phyloP scores from a whole-genome alignment of 2,797 vertebrate genomes.

The Clarias laeviceps region DNA sequence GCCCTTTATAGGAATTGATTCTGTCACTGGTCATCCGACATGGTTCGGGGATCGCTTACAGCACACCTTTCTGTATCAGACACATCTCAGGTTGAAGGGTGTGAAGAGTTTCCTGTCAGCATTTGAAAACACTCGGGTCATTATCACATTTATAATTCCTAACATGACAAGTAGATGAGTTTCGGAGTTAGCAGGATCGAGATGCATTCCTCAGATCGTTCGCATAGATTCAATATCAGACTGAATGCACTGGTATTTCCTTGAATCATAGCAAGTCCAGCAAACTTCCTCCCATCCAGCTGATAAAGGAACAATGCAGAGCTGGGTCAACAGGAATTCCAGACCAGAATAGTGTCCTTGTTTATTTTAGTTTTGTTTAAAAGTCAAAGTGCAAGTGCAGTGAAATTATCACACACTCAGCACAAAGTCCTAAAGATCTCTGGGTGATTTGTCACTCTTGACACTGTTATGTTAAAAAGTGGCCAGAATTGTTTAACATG shows the following conservation, averaged over 20 bases:
- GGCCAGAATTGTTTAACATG: no score
- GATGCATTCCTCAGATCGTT: not conserved
- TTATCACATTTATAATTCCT: not conserved
- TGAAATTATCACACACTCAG: not conserved
- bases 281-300: no score
- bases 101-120: not conserved
- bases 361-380: not conserved
- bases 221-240: not conserved
- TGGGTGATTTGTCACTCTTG: no score
- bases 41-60: not conserved
- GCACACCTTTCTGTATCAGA: not conserved
- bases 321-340: not conserved
- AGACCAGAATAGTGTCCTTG: not conserved
- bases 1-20: constrained; percentile 14
- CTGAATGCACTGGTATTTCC: not conserved
- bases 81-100: not conserved
- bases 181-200: not conserved
- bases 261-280: not conserved
- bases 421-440: no score
- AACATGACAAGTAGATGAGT: not conserved
- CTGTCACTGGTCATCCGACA: not conserved
- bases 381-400: not conserved
- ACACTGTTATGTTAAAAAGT: no score
- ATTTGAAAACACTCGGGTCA: not conserved
- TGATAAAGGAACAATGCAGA: not conserved